These are phyloP conservation scores for Notiomystis cincta DNA, from an alignment of 2,113 vertebrate species.

Conservation along the genomic window DNA sequence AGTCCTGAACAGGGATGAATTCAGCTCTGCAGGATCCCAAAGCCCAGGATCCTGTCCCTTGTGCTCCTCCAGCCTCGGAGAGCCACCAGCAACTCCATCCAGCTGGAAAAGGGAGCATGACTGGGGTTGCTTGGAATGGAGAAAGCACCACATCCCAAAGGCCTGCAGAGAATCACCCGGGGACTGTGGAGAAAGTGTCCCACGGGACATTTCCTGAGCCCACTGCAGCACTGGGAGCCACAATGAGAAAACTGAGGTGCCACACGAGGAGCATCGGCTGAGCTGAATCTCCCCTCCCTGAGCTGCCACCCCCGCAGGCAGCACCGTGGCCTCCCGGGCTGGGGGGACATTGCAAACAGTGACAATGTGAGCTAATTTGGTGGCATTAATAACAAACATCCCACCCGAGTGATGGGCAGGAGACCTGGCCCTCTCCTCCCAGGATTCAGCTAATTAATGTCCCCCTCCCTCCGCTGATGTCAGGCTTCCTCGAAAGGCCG, in stretches of 20 bases:
- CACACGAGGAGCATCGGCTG: rapidly evolving
- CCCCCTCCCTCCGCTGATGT: neutral
- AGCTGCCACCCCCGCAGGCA: neutral
- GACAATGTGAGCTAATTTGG: neutral
- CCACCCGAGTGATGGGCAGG: neutral
- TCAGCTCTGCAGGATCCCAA: rapidly evolving
- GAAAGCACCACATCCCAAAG: rapidly evolving
- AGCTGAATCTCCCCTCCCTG: neutral
- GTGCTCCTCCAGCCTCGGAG: neutral
- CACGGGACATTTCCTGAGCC: neutral
- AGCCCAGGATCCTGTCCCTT: rapidly evolving
- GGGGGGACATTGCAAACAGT: neutral
- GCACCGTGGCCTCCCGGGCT: neutral
- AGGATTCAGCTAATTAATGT: conserved; percentile 21
- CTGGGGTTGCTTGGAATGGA: neutral
- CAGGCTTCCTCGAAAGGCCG: neutral
- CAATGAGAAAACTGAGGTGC: rapidly evolving
- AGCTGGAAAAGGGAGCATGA: neutral
- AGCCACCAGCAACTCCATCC: neutral
- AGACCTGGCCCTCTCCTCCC: neutral
- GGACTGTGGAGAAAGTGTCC: neutral
- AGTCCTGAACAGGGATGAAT: neutral
- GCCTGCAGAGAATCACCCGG: rapidly evolving
- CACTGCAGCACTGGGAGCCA: rapidly evolving
- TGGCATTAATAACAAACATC: neutral